A percentile compares a stretch with the other conserved stretches of the same genome.
These are phyloP conservation scores for Cylloceria caligata DNA, from an alignment of 2,888 invertebrate species.

Conservation along the genomic window DNA sequence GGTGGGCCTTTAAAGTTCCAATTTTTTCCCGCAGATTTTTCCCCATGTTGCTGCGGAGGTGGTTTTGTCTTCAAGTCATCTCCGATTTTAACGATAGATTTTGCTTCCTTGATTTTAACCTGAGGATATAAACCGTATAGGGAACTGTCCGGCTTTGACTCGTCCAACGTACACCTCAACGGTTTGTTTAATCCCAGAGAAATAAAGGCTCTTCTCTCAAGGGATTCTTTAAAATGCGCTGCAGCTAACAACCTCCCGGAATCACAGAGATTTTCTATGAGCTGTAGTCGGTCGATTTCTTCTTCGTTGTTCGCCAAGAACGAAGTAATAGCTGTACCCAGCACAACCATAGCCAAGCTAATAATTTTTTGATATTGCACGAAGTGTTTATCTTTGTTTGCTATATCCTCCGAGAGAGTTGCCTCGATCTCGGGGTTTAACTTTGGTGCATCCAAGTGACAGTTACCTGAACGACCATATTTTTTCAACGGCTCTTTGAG, in stretches of 20 bases:
- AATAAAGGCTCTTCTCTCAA: slow-evolving; percentile 53
- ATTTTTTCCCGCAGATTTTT: no score
- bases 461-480: slow-evolving; percentile 19
- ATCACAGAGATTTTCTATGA: slow-evolving; percentile 42
- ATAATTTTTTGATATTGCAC: background rate
- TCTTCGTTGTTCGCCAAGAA: slow-evolving; percentile 9
- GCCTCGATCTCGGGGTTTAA: slow-evolving; percentile 12
- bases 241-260: slow-evolving; percentile 41
- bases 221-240: slow-evolving; percentile 28
- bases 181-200: slow-evolving; percentile 42
- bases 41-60: no score
- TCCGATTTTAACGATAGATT: slow-evolving; percentile 42
- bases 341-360: slow-evolving; percentile 9
- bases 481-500: slow-evolving; percentile 22
- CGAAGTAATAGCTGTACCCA: slow-evolving; percentile 2
- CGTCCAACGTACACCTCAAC: slow-evolving; percentile 11
- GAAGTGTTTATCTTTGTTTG: slow-evolving; percentile 29
- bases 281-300: slow-evolving; percentile 8
- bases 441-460: slow-evolving; percentile 4
- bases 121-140: slow-evolving; percentile 37
- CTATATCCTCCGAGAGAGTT: background rate
- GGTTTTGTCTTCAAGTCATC: slow-evolving; percentile 43
- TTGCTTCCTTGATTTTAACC: slow-evolving; percentile 50
- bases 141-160: slow-evolving; percentile 37
- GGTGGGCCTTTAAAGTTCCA: no score